Percentiles rank a stretch among this genome's conserved stretches.
Evolutionary conservation across 1,140 invertebrate genomes (phyloP).

Genomic region (Nebria ingens): DNA sequence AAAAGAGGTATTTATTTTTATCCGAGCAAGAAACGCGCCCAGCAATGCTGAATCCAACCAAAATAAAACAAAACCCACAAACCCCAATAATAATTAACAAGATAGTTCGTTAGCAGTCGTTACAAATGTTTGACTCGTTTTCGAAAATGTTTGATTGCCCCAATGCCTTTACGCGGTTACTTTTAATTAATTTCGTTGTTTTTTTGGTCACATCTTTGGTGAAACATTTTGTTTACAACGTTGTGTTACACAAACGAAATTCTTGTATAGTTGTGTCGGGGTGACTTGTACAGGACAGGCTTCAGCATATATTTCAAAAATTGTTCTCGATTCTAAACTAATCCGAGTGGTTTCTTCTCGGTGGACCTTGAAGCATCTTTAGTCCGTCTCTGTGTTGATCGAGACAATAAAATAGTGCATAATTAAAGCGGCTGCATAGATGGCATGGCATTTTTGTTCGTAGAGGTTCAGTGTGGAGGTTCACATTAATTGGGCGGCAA

Average conservation of each 20-base stretch:
- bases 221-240: not conserved
- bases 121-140: not conserved
- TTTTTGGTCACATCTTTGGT: not conserved
- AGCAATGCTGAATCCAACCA: no score
- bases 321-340: not conserved
- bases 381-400: not conserved
- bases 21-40: no score
- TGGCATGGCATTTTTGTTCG: not conserved
- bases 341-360: not conserved
- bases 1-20: no score
- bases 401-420: not conserved
- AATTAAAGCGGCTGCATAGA: not conserved
- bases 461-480: not conserved
- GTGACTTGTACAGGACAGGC: not conserved
- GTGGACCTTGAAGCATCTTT: not conserved
- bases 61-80: no score
- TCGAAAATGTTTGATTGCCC: no score
- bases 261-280: not conserved
- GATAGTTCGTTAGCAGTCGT: not conserved
- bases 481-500: not conserved
- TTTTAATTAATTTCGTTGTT: slow-evolving; percentile 1
- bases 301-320: not conserved
- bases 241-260: not conserved
- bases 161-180: no score
- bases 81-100: not conserved